A percentile compares a stretch with the other conserved stretches of the same genome.
Conservation (phyloP, 2,888 invertebrate genomes). For the Syrphus vitripennis region DNA sequence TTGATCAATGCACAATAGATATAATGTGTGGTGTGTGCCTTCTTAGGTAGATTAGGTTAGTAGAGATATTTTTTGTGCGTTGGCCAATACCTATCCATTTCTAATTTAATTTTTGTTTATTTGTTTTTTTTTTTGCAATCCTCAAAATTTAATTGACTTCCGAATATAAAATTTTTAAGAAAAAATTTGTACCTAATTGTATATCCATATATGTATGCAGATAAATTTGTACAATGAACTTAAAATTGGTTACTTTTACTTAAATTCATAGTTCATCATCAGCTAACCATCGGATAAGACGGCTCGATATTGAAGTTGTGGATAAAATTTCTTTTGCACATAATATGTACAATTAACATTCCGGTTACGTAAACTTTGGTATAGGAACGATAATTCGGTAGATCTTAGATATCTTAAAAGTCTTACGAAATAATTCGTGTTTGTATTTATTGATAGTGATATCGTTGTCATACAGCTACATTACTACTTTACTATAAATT, state of each 20-base stretch:
- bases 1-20: constrained; percentile 21
- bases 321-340: constrained; percentile 49
- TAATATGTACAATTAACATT: constrained; percentile 47
- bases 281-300: too few relatives aligned
- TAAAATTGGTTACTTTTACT: background rate
- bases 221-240: too few relatives aligned
- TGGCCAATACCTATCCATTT: background rate
- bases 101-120: constrained; percentile 25
- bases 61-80: background rate
- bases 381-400: background rate
- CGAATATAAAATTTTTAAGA: background rate
- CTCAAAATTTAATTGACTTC: background rate
- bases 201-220: too few relatives aligned
- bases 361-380: background rate
- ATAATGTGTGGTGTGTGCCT: background rate
- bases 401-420: background rate
- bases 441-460: background rate
- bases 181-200: too few relatives aligned
- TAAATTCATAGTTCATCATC: background rate
- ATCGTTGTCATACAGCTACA: background rate
- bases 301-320: constrained; percentile 20
- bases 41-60: background rate
- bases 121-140: background rate
- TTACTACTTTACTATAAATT: too few relatives aligned
- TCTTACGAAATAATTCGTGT: constrained; percentile 10